phyloP scores from a whole-genome alignment of 2,888 invertebrate species.

The Chironomus tentans region DNA sequence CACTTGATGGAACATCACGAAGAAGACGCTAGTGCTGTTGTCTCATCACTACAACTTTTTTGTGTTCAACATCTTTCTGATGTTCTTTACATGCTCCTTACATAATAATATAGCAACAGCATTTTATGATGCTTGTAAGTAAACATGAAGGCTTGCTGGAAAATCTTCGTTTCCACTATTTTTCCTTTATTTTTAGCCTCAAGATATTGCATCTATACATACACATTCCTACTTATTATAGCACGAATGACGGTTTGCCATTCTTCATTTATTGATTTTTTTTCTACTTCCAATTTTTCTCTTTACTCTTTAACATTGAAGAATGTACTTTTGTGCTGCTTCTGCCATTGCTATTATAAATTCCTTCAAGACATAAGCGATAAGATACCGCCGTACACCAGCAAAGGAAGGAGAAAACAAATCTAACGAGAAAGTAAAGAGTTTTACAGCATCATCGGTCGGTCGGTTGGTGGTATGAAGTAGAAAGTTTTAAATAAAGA shows the following conservation, averaged over 20 bases:
- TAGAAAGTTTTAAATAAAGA: background rate
- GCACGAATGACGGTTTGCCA: background rate
- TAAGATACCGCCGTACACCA: background rate
- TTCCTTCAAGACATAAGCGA: slow-evolving; percentile 23
- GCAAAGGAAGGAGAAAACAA: background rate
- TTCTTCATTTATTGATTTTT: slow-evolving; percentile 25
- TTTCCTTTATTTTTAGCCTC: background rate
- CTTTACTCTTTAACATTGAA: background rate
- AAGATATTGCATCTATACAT: background rate
- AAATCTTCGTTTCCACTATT: no score
- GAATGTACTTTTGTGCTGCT: background rate
- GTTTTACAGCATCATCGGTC: no score
- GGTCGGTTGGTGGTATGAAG: no score
- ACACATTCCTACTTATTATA: no score
- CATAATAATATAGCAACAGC: no score
- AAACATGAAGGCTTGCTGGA: no score
- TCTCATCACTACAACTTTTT: no score
- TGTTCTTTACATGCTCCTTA: no score
- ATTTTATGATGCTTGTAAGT: no score
- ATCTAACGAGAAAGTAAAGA: background rate
- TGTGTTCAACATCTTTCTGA: no score
- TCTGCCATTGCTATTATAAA: slow-evolving; percentile 6
- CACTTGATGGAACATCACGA: no score
- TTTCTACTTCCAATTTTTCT: background rate
- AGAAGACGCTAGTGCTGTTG: no score